Evolutionary conservation across 2,113 vertebrate species (phyloP).

Genomic region (Paramormyrops kingsleyae): DNA sequence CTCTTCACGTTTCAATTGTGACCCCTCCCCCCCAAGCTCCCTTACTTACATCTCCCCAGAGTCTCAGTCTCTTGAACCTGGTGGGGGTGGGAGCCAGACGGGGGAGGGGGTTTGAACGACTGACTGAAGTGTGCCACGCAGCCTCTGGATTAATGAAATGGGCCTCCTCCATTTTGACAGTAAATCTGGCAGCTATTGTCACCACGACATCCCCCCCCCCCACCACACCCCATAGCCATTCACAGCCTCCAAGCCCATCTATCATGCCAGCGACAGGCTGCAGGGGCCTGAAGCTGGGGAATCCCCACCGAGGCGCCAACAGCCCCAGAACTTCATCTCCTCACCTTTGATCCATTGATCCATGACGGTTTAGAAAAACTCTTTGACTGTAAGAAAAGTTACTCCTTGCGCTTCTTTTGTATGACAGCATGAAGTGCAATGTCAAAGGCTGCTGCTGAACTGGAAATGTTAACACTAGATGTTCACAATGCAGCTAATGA

Average conservation of each 20-base stretch:
- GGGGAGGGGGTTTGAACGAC: background rate
- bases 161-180: slow-evolving; percentile 41
- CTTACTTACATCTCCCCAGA: background rate
- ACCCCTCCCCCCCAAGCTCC: background rate
- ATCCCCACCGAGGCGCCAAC: background rate
- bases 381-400: background rate
- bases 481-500: background rate
- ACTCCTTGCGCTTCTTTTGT: background rate
- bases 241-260: background rate
- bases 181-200: slow-evolving; percentile 36
- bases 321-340: background rate
- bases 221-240: background rate
- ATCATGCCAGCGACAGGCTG: background rate
- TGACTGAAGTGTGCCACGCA: slow-evolving; percentile 55
- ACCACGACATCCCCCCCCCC: background rate
- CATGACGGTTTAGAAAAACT: background rate
- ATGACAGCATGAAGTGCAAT: background rate
- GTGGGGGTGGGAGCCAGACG: background rate
- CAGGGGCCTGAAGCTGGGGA: background rate
- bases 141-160: slow-evolving; percentile 57
- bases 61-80: background rate
- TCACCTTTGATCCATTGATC: background rate
- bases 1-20: slow-evolving; percentile 59
- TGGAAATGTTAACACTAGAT: background rate
- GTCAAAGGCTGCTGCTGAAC: background rate